These are phyloP conservation scores for Promerops cafer DNA, from an alignment of 2,113 vertebrate species.

Conservation along the genomic window DNA sequence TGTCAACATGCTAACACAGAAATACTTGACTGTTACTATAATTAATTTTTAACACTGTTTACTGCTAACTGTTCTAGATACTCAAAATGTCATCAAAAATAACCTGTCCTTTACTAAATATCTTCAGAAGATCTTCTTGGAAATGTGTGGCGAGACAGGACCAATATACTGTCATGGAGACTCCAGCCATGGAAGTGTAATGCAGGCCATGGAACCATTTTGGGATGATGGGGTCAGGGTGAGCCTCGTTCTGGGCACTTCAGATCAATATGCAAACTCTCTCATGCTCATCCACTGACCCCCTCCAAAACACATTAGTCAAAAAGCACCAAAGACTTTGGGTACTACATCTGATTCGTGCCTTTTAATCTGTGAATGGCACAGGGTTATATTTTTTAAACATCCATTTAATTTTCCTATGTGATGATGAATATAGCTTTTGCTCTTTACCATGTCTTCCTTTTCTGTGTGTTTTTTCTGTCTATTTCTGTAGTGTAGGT, in stretches of 20 bases:
- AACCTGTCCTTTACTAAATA: neutral
- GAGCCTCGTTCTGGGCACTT: neutral
- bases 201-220: neutral
- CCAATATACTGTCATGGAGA: neutral
- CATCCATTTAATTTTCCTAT: neutral
- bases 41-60: neutral
- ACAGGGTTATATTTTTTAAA: neutral
- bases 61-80: neutral
- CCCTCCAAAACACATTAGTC: neutral
- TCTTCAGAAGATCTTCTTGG: neutral
- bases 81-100: neutral
- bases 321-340: rapidly evolving
- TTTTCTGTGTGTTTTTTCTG: neutral
- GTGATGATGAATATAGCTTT: neutral
- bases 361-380: neutral
- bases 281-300: neutral
- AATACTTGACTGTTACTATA: neutral
- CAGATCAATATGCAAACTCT: neutral
- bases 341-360: neutral
- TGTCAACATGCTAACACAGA: neutral
- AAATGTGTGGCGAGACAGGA: neutral
- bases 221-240: neutral
- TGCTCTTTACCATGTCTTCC: neutral
- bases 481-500: neutral
- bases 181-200: rapidly evolving